These are phyloP conservation scores for Nomada lathburiana DNA, from an alignment of 2,888 invertebrate genomes.

Conservation along the genomic window DNA sequence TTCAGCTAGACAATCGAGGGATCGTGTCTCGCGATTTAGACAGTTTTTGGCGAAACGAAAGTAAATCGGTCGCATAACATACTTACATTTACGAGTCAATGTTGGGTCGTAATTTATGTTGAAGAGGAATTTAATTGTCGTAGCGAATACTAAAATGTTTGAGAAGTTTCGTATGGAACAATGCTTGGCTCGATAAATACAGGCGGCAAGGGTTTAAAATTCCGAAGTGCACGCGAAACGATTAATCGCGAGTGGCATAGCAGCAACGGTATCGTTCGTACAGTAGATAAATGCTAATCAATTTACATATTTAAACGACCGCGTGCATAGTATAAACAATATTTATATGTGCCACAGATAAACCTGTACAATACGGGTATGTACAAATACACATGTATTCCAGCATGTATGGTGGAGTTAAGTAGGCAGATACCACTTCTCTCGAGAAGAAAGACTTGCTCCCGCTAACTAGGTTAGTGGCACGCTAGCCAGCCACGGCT, in stretches of 20 bases:
- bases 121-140: too few species aligned
- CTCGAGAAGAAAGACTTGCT: conserved; percentile 81
- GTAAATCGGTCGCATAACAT: too few species aligned
- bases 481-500: conserved; percentile 80
- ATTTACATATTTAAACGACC: too few species aligned
- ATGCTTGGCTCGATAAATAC: too few species aligned
- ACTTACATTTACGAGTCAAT: too few species aligned
- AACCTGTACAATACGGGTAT: conserved; percentile 27
- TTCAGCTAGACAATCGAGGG: too few species aligned
- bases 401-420: conserved; percentile 54
- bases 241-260: background rate
- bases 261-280: conserved; percentile 23
- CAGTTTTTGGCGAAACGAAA: too few species aligned
- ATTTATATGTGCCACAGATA: conserved; percentile 4
- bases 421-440: conserved; percentile 74
- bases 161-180: too few species aligned
- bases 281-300: conserved; percentile 63
- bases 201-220: background rate
- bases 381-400: conserved; percentile 32
- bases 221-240: background rate
- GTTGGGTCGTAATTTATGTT: too few species aligned
- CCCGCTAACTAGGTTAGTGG: conserved; percentile 83
- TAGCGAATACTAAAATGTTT: too few species aligned
- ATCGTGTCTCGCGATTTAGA: too few species aligned
- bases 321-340: conserved; percentile 28